phyloP scores from a whole-genome alignment of 1,140 invertebrate species.

The Drosophila lini region DNA sequence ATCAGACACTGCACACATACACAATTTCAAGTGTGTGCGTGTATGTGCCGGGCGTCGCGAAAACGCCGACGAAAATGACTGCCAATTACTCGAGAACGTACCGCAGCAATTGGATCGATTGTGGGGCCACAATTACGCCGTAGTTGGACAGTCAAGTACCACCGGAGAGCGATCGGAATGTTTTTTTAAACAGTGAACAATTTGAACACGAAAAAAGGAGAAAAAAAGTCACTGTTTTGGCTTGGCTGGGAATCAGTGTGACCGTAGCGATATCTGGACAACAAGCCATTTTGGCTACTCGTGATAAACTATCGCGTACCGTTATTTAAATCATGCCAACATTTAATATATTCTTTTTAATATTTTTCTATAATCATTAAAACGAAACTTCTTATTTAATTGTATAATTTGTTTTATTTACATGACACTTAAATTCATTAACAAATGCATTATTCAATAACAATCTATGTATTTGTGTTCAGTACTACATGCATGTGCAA shows the following conservation, averaged over 20 bases:
- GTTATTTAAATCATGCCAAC: background rate
- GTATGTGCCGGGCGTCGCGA: constrained; percentile 74
- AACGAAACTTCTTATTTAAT: constrained; percentile 4
- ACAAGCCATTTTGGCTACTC: background rate
- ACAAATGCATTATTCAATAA: constrained; percentile 78
- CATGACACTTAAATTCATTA: constrained; percentile 77
- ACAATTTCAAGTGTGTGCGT: constrained; percentile 17
- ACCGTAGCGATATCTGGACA: background rate
- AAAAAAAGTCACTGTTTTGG: constrained; percentile 70
- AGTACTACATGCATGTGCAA: constrained; percentile 64
- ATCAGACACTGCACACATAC: constrained; percentile 22
- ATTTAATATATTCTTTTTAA: background rate
- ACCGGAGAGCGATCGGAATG: background rate
- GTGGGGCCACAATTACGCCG: constrained; percentile 30
- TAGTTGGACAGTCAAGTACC: background rate
- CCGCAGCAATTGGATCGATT: constrained; percentile 20
- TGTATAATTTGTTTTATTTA: constrained; percentile 46
- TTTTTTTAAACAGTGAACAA: background rate
- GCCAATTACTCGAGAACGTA: constrained; percentile 8
- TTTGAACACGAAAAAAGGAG: constrained; percentile 12
- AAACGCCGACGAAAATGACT: constrained; percentile 58
- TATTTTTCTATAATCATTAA: background rate
- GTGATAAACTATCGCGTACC: constrained; percentile 2
- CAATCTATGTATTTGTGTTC: constrained; percentile 67
- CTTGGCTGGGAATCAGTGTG: constrained; percentile 41